Evolutionary conservation across 2,797 vertebrate species (phyloP).

Genomic region (Chanos chanos): DNA sequence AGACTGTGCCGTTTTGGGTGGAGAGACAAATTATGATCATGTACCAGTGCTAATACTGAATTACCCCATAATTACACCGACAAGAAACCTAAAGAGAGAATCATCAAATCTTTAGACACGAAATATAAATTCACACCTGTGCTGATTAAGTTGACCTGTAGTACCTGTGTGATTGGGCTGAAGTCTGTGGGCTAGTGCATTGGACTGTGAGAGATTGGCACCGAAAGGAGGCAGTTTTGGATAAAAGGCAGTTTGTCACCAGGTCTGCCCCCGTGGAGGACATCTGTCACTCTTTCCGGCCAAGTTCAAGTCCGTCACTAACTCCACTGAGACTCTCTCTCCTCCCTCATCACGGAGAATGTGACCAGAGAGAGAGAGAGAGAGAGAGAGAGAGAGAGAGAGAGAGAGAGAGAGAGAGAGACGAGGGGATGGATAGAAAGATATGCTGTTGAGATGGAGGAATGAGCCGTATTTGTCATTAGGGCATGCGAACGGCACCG

Average conservation of each 20-base stretch:
- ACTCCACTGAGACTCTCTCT: constrained; percentile 7
- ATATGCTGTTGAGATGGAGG: no score
- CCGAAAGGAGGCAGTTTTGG: constrained; percentile 6
- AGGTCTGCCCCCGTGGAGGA: constrained; percentile 48
- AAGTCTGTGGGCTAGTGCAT: constrained; percentile 17
- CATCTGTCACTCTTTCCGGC: constrained; percentile 51
- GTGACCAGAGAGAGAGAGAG: neutral
- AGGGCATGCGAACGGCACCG: no score
- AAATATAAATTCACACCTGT: no score
- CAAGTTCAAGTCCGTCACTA: constrained; percentile 37
- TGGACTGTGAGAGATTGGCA: constrained; percentile 5
- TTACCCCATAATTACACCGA: no score
- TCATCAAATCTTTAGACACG: no score
- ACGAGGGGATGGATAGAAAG: neutral
- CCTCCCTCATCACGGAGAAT: no score
- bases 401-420: neutral
- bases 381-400: neutral
- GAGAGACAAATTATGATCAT: no score
- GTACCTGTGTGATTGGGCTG: neutral
- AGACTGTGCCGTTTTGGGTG: neutral
- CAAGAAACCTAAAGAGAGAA: no score
- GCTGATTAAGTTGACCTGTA: neutral
- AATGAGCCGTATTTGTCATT: no score
- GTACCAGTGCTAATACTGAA: no score
- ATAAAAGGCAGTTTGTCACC: constrained; percentile 32